Evolutionary conservation across 2,888 invertebrate species (phyloP).

Genomic region (Mechanitis mazaeus): DNA sequence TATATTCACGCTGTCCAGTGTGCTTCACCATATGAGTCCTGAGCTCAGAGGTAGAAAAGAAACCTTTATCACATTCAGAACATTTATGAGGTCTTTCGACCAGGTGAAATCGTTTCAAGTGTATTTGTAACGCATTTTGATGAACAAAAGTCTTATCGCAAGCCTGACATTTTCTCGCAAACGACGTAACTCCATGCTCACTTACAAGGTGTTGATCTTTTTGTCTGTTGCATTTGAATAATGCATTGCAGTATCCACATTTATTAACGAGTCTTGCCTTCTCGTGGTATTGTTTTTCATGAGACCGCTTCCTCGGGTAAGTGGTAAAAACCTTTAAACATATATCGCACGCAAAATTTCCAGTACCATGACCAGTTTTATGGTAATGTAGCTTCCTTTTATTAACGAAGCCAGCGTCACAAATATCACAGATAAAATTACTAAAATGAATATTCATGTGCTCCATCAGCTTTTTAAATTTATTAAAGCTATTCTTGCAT

Average conservation of each 20-base stretch:
- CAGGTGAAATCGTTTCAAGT: conserved; percentile 49
- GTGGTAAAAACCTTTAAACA: conserved; percentile 44
- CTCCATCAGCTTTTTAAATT: conserved; percentile 60
- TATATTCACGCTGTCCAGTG: conserved; percentile 38
- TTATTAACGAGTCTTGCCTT: conserved; percentile 32
- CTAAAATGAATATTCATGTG: conserved; percentile 66
- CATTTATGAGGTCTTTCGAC: conserved; percentile 49
- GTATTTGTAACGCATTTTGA: conserved; percentile 39
- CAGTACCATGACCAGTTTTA: conserved; percentile 39
- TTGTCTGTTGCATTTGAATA: conserved; percentile 42
- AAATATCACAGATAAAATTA: conserved; percentile 63
- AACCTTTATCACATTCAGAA: conserved; percentile 45
- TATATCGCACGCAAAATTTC: conserved; percentile 41
- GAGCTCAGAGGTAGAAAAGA: conserved; percentile 42
- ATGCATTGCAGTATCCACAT: conserved; percentile 48
- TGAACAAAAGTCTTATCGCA: conserved; percentile 44
- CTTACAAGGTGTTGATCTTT: conserved; percentile 33
- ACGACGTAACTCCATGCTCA: conserved; percentile 28
- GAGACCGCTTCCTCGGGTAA: conserved; percentile 24
- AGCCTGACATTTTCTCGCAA: conserved; percentile 42
- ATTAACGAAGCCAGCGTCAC: conserved; percentile 64
- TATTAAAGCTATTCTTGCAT: conserved; percentile 57
- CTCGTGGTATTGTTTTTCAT: conserved; percentile 31
- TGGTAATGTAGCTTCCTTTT: conserved; percentile 30
- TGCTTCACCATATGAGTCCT: conserved; percentile 45